A percentile compares a stretch with the other conserved stretches of the same genome.
Evolutionary conservation across 2,888 invertebrate genomes (phyloP).

Genomic region (Aphodius sticticus): DNA sequence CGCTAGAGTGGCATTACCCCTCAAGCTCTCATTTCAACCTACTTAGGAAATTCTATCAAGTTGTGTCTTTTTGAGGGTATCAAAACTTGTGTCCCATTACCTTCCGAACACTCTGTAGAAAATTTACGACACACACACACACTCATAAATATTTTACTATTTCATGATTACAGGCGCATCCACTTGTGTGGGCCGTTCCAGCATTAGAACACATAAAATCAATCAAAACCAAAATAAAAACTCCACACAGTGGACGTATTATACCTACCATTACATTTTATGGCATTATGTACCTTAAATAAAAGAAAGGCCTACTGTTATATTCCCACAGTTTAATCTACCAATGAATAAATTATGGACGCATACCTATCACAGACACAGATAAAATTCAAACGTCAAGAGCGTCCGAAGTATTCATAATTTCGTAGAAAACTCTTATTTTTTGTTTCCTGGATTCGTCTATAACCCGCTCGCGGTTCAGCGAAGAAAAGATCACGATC

Average conservation of each 20-base stretch:
- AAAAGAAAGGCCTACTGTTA: background rate
- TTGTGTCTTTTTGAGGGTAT: too few relatives aligned
- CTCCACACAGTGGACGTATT: background rate
- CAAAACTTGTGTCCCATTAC: too few relatives aligned
- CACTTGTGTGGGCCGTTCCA: slow-evolving; percentile 10
- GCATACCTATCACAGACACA: background rate
- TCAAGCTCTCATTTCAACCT: too few relatives aligned
- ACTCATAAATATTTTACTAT: slow-evolving; percentile 6
- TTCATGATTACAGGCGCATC: slow-evolving; percentile 16
- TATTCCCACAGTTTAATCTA: background rate
- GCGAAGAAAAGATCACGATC: slow-evolving; percentile 8
- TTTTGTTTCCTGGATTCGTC: background rate
- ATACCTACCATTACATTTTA: background rate
- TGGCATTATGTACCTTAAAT: background rate
- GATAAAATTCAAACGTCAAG: slow-evolving; percentile 1
- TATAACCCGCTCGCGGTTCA: slow-evolving; percentile 6
- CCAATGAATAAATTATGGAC: slow-evolving; percentile 4
- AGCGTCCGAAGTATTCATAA: background rate
- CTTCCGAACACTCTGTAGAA: background rate
- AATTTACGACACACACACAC: background rate
- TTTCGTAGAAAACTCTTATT: background rate
- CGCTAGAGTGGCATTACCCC: too few relatives aligned
- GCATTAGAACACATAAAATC: slow-evolving; percentile 20
- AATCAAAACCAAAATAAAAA: slow-evolving; percentile 24
- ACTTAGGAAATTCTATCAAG: too few relatives aligned